phyloP scores from a whole-genome alignment of 1,140 invertebrate genomes.

The Asbolus verrucosus region DNA sequence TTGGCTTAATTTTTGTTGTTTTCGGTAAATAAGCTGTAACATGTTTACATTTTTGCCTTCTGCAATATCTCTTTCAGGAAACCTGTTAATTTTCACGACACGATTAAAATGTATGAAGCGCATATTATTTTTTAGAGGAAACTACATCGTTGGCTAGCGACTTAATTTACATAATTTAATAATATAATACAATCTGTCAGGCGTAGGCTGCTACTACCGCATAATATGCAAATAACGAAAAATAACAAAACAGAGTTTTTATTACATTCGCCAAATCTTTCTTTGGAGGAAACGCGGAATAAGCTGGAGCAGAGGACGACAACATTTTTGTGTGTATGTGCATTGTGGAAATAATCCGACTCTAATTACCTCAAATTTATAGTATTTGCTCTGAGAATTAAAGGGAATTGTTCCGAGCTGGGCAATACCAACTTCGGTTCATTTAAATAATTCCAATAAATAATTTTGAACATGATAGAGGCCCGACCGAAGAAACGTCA shows the following conservation, averaged over 20 bases:
- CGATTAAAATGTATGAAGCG: constrained; percentile 39
- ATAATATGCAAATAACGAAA: constrained; percentile 45
- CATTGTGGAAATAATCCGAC: neutral
- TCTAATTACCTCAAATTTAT: neutral
- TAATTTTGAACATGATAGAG: no score
- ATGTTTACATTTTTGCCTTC: no score
- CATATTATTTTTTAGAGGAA: constrained; percentile 38
- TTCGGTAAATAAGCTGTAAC: neutral
- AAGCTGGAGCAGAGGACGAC: neutral
- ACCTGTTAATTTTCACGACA: constrained; percentile 6
- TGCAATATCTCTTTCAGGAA: neutral
- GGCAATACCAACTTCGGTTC: no score
- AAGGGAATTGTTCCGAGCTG: no score
- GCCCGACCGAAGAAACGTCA: no score
- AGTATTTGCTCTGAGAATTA: no score
- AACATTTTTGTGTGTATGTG: neutral
- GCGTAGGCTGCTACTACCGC: constrained; percentile 42
- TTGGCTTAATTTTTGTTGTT: neutral
- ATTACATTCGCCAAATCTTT: constrained; percentile 26
- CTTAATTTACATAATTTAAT: constrained; percentile 44
- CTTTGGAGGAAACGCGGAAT: constrained; percentile 13
- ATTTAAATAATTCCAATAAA: no score
- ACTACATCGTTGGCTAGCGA: constrained; percentile 22
- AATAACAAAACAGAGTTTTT: constrained; percentile 42
- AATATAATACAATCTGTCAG: constrained; percentile 47